phyloP scores from a whole-genome alignment of 2,113 vertebrate genomes.

The Aythya baeri region DNA sequence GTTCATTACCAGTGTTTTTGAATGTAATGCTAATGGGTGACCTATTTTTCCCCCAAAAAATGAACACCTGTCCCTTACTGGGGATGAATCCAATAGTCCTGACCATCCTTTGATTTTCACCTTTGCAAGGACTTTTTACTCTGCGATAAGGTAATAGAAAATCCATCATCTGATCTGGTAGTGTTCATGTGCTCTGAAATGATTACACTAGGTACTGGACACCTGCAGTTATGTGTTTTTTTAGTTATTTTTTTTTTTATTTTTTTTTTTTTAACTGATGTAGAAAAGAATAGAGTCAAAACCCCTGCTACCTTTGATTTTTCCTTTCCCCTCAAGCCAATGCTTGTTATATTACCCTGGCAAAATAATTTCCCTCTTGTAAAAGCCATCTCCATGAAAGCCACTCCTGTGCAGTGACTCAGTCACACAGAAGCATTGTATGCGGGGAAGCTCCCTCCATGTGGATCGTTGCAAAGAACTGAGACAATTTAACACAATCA shows the following conservation, averaged over 20 bases:
- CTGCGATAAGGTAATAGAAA: neutral
- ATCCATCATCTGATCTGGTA: neutral
- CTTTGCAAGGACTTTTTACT: neutral
- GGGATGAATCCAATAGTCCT: neutral
- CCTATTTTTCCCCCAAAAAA: neutral
- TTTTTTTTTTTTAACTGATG: neutral
- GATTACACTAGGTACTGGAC: neutral
- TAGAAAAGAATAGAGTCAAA: neutral
- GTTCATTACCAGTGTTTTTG: neutral
- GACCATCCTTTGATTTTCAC: neutral
- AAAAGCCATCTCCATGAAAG: neutral
- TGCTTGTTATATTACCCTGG: neutral
- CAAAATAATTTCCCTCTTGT: neutral
- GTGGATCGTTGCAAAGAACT: neutral
- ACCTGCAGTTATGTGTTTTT: neutral
- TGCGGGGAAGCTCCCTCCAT: neutral
- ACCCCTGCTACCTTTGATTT: neutral
- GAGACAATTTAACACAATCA: neutral
- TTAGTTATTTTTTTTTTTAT: neutral
- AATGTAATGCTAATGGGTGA: neutral
- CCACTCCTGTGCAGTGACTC: neutral
- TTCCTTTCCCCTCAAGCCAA: neutral
- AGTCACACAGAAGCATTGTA: neutral
- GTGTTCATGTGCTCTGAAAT: accelerated
- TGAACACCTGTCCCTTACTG: neutral